phyloP scores from a whole-genome alignment of 2,797 vertebrate species.

The Chelon auratus region DNA sequence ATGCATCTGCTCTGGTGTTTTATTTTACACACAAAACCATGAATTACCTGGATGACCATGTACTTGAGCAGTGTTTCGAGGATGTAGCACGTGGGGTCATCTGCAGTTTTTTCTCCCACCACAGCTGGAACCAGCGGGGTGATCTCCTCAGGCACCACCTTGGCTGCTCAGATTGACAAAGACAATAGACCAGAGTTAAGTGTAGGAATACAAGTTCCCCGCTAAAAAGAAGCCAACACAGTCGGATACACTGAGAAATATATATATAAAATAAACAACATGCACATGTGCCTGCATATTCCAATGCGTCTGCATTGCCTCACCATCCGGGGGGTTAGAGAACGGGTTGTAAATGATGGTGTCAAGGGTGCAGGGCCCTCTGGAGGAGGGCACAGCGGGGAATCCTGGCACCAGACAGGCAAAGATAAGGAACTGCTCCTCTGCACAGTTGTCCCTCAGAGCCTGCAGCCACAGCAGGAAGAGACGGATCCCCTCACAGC shows the following conservation, averaged over 20 bases:
- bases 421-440: conserved; percentile 96
- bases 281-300: neutral
- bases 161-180: conserved; percentile 83
- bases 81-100: conserved; percentile 96
- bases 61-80: conserved; percentile 95
- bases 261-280: no score
- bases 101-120: conserved; percentile 92
- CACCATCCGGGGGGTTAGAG: conserved; percentile 88
- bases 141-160: conserved; percentile 96
- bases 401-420: conserved; percentile 98
- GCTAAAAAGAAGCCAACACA: no score
- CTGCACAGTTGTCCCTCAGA: conserved; percentile 93
- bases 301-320: conserved; percentile 53
- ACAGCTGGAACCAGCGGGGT: conserved; percentile 92
- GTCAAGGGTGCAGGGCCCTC: conserved; percentile 95
- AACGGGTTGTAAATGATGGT: conserved; percentile 91
- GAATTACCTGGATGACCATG: conserved; percentile 94
- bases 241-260: no score
- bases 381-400: conserved; percentile 90
- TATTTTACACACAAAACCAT: neutral
- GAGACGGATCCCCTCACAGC: conserved; percentile 97
- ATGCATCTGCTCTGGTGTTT: neutral
- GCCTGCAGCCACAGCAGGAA: conserved; percentile 99
- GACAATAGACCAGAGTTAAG: conserved; percentile 17
- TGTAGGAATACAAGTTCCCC: no score